phyloP scores from a whole-genome alignment of 2,113 vertebrate species.

The Micromys minutus region DNA sequence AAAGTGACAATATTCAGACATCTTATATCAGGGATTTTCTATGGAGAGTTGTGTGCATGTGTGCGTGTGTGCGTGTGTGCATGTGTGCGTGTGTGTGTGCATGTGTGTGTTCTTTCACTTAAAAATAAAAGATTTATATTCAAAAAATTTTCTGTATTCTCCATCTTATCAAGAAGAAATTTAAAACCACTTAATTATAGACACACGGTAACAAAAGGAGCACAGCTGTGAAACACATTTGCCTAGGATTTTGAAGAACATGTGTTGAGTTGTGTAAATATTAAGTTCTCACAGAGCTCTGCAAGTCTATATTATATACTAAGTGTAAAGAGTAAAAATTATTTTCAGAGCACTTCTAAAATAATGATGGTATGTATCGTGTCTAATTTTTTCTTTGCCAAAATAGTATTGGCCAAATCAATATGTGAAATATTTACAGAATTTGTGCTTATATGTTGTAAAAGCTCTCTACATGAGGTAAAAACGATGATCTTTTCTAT shows the following conservation, averaged over 20 bases:
- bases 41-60: background rate
- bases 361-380: background rate
- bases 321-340: background rate
- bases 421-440: background rate
- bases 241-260: background rate
- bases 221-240: background rate
- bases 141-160: background rate
- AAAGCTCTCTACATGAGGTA: background rate
- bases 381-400: background rate
- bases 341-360: conserved; percentile 34
- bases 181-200: background rate
- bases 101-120: background rate
- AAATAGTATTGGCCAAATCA: background rate
- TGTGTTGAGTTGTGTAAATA: background rate
- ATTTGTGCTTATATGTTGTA: background rate
- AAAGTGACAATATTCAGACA: background rate
- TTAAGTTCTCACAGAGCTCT: background rate
- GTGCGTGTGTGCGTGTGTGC: background rate
- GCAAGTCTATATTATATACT: background rate
- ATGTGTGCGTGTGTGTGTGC: background rate
- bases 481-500: background rate
- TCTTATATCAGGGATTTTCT: conserved; percentile 4
- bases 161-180: conserved; percentile 11
- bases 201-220: background rate
- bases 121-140: conserved; percentile 6